Evolutionary conservation across 1,140 invertebrate genomes (phyloP).

Genomic region (Scylla paramamosain): DNA sequence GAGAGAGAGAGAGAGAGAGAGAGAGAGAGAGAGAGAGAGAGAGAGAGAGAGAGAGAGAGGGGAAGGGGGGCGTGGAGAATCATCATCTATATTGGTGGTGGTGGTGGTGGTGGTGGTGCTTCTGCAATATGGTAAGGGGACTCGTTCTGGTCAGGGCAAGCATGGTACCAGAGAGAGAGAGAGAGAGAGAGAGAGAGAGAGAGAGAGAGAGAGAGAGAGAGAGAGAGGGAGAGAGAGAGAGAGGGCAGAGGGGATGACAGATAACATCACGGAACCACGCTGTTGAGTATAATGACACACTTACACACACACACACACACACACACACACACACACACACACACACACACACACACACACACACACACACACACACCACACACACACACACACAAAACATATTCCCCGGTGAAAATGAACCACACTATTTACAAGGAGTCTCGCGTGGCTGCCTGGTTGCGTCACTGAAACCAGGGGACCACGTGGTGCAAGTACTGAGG

Average conservation of each 20-base stretch:
- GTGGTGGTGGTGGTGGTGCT: too few species aligned
- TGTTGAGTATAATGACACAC: not conserved
- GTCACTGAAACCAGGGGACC: too few species aligned
- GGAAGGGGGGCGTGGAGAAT: too few species aligned
- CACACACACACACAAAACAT: too few species aligned
- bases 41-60: not conserved
- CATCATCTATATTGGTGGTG: too few species aligned
- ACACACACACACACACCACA: too few species aligned
- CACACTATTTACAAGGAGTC: not conserved
- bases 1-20: not conserved
- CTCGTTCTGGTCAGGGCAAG: too few species aligned
- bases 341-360: constrained; percentile 21
- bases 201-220: not conserved
- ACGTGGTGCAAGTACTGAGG: too few species aligned
- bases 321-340: constrained; percentile 31
- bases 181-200: constrained; percentile 31
- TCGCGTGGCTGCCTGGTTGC: too few species aligned
- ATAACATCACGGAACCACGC: not conserved
- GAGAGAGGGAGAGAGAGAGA: not conserved
- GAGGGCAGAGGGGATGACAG: not conserved
- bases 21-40: not conserved
- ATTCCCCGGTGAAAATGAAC: not conserved
- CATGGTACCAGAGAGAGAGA: not conserved
- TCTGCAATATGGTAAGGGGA: too few species aligned
- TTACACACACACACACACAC: not conserved